A percentile compares a stretch with the other conserved stretches of the same genome.
phyloP scores from a whole-genome alignment of 2,113 vertebrate genomes.

The Crotalus horridus region DNA sequence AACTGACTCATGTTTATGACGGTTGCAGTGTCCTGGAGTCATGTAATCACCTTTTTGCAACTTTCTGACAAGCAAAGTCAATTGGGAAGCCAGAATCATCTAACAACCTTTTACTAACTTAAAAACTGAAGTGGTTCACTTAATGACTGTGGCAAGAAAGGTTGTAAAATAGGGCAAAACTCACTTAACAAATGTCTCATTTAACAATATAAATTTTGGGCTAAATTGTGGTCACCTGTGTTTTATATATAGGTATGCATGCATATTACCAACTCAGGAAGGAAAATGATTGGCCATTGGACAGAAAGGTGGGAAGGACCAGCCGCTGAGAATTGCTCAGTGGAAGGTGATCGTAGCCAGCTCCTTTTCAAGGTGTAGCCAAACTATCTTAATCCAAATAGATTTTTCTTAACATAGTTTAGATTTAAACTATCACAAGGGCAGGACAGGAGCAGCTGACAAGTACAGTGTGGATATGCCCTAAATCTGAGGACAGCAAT shows the following conservation, averaged over 20 bases:
- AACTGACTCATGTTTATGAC: background rate
- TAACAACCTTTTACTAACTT: background rate
- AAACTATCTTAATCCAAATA: background rate
- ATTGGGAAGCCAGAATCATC: background rate
- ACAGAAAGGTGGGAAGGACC: background rate
- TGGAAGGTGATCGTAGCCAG: background rate
- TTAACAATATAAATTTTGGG: background rate
- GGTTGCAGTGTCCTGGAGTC: background rate
- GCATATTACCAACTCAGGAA: background rate
- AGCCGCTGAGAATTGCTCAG: background rate
- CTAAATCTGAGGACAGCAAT: background rate
- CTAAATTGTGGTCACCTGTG: background rate
- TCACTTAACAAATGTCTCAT: too few relatives aligned
- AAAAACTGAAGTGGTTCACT: too few relatives aligned
- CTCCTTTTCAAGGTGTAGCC: background rate
- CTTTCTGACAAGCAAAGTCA: background rate
- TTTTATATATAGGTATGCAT: background rate
- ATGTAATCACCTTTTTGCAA: too few relatives aligned
- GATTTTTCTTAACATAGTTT: background rate
- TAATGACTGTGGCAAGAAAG: background rate
- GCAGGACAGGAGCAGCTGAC: background rate
- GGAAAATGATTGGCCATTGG: background rate
- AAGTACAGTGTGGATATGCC: background rate
- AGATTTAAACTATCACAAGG: background rate
- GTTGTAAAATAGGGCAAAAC: background rate